A percentile compares a stretch with the other conserved stretches of the same genome.
Evolutionary conservation across 2,797 vertebrate genomes (phyloP).

Genomic region (Sebastes goodei): DNA sequence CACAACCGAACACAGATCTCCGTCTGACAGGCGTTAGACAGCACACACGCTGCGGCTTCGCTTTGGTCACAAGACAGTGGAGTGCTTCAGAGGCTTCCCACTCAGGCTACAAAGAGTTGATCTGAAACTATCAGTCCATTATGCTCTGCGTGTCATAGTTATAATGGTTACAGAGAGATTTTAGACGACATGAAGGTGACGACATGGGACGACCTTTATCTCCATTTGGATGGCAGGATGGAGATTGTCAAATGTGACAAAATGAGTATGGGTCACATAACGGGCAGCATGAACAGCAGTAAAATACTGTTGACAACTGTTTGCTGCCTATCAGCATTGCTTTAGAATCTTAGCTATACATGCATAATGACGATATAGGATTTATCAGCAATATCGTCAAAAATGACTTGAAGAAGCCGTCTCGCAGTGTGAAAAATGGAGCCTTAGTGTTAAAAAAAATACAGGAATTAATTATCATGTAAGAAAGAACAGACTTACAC

Average conservation of each 20-base stretch:
- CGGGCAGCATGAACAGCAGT: neutral
- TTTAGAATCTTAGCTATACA: neutral
- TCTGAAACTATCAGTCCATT: constrained; percentile 5
- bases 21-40: constrained; percentile 19
- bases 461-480: no score
- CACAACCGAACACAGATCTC: constrained; percentile 40
- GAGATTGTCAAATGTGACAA: neutral
- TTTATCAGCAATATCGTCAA: no score
- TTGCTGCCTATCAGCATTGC: neutral
- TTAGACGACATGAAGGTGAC: neutral
- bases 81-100: constrained; percentile 1
- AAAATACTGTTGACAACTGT: neutral
- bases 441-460: no score
- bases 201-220: neutral
- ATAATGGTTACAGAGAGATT: neutral
- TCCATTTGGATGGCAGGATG: neutral
- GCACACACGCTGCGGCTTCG: neutral
- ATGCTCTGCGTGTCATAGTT: neutral
- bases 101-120: constrained; percentile 1
- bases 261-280: neutral
- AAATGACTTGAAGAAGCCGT: no score
- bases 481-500: no score
- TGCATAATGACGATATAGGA: no score
- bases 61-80: constrained; percentile 11
- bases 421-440: no score